Percentiles rank a stretch among this genome's conserved stretches.
These are phyloP conservation scores for Plectrocnemia conspersa DNA, from an alignment of 1,140 invertebrate species.

Conservation along the genomic window DNA sequence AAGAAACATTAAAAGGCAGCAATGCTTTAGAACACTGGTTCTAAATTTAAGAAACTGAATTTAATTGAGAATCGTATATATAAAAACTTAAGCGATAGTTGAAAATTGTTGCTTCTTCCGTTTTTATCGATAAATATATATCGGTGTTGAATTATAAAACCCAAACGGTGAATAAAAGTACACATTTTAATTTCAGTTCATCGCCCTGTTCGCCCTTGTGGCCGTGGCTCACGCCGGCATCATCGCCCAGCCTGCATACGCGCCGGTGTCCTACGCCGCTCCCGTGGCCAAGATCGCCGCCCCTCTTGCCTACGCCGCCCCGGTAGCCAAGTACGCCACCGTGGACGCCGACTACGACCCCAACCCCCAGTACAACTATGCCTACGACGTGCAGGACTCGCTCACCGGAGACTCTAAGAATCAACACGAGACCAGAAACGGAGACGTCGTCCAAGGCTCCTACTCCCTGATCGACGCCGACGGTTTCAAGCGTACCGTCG, in stretches of 20 bases:
- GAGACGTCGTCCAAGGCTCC: constrained; percentile 54
- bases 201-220: constrained; percentile 44
- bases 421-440: constrained; percentile 54
- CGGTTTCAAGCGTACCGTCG: constrained; percentile 54
- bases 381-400: constrained; percentile 55
- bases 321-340: constrained; percentile 34
- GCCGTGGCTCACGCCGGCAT: constrained; percentile 47
- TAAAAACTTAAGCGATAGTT: neutral
- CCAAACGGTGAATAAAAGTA: too few species aligned
- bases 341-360: constrained; percentile 51
- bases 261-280: constrained; percentile 25
- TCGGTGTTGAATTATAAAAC: too few species aligned
- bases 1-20: too few species aligned
- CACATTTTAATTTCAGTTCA: constrained; percentile 42
- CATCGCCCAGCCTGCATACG: constrained; percentile 36
- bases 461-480: constrained; percentile 55
- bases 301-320: constrained; percentile 30
- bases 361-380: constrained; percentile 54
- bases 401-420: constrained; percentile 59
- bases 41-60: too few species aligned
- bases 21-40: too few species aligned
- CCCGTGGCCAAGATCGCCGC: constrained; percentile 38
- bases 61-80: too few species aligned
- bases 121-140: constrained; percentile 8
- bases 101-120: neutral